phyloP scores from a whole-genome alignment of 2,797 vertebrate genomes.

The Todus mexicanus region DNA sequence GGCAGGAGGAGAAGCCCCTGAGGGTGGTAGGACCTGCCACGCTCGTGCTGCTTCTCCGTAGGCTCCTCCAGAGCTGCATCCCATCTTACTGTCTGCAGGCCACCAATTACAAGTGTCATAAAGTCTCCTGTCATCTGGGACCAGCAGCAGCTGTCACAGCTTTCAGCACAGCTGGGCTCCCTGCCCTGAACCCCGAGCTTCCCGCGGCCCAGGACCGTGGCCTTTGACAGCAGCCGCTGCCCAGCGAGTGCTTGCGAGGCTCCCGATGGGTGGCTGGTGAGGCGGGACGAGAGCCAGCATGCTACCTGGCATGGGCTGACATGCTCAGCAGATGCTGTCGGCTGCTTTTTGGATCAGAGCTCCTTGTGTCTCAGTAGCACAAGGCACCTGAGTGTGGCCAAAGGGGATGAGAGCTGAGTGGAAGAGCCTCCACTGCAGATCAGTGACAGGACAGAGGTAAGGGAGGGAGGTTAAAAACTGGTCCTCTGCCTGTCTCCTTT shows the following conservation, averaged over 20 bases:
- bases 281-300: neutral
- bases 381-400: neutral
- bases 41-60: neutral
- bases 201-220: neutral
- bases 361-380: neutral
- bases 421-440: neutral
- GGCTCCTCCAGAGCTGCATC: neutral
- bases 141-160: neutral
- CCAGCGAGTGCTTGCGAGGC: accelerated
- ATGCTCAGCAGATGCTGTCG: neutral
- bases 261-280: neutral
- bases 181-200: neutral
- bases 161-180: neutral
- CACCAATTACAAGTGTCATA: neutral
- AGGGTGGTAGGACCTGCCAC: neutral
- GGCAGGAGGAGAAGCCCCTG: neutral
- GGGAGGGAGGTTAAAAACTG: neutral
- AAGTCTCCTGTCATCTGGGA: neutral
- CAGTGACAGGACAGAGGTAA: neutral
- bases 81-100: neutral
- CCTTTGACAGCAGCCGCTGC: neutral
- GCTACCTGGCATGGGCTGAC: neutral
- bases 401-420: neutral
- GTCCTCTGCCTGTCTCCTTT: neutral
- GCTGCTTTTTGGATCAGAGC: neutral